Evolutionary conservation across 2,797 vertebrate genomes (phyloP).

Genomic region (Protonibea diacanthus): DNA sequence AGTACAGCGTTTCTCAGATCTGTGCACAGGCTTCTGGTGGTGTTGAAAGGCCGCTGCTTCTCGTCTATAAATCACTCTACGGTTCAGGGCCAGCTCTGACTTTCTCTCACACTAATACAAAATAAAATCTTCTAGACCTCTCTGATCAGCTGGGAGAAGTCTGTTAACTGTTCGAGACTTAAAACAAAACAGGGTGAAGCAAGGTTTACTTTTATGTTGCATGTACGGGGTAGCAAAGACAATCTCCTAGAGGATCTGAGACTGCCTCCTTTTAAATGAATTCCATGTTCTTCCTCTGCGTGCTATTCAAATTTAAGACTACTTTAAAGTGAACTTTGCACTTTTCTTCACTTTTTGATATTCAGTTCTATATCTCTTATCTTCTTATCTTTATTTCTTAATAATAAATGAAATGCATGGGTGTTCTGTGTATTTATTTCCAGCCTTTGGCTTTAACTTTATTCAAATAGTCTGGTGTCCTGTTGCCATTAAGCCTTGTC

Average conservation of each 20-base stretch:
- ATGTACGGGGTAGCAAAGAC: not conserved
- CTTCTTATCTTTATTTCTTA: not conserved
- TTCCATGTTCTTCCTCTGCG: slow-evolving; percentile 5
- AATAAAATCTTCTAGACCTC: not conserved
- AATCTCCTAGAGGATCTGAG: not conserved
- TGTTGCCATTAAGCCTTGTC: not conserved
- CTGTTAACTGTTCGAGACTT: not conserved
- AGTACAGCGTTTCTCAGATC: not conserved
- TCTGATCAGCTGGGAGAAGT: not conserved
- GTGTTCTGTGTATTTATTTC: not conserved
- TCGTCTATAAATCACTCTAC: not conserved
- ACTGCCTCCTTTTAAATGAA: not conserved
- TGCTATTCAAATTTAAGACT: not conserved
- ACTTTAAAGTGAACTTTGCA: slow-evolving; percentile 15
- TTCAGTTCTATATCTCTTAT: not conserved
- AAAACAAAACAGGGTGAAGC: slow-evolving; percentile 23
- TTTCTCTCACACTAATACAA: not conserved
- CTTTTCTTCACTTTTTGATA: not conserved
- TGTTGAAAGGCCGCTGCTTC: not conserved
- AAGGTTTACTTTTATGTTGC: not conserved
- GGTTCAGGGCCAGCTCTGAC: not conserved
- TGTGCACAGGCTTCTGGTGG: not conserved
- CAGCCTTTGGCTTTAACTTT: slow-evolving; percentile 12
- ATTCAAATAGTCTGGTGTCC: slow-evolving; percentile 4
- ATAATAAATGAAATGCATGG: not conserved